These are phyloP conservation scores for Colistium nudipinnis DNA, from an alignment of 2,113 vertebrate genomes.

Conservation along the genomic window DNA sequence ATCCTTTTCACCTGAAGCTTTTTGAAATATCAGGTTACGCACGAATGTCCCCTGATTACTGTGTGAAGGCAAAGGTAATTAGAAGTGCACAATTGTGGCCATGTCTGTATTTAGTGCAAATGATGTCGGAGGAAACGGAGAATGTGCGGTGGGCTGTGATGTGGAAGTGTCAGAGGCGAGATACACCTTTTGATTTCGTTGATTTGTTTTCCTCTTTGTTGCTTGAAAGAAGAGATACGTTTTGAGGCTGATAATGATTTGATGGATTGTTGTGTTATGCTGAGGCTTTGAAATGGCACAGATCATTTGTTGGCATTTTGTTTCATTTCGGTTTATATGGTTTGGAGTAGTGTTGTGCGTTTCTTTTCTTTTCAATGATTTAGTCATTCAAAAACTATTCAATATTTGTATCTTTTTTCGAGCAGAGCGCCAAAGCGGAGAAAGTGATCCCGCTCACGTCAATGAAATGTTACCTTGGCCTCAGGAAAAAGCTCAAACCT, in stretches of 20 bases:
- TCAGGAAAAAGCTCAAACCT: slow-evolving; percentile 92
- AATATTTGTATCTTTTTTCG: neutral
- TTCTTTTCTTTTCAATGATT: neutral
- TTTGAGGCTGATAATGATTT: slow-evolving; percentile 20
- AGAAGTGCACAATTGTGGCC: slow-evolving; percentile 58
- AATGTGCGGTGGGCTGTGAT: slow-evolving; percentile 30
- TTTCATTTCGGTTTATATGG: neutral
- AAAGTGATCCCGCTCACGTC: slow-evolving; percentile 84
- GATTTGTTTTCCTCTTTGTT: slow-evolving; percentile 39
- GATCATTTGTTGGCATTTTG: slow-evolving; percentile 15
- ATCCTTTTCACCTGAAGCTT: slow-evolving; percentile 43
- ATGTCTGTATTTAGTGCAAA: slow-evolving; percentile 44
- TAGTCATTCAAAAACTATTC: neutral
- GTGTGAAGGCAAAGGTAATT: slow-evolving; percentile 72
- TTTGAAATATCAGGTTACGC: slow-evolving; percentile 65
- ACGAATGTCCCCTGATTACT: slow-evolving; percentile 72
- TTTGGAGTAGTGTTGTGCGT: neutral
- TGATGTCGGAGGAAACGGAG: slow-evolving; percentile 21
- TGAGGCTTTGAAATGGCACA: slow-evolving; percentile 7
- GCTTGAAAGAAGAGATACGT: slow-evolving; percentile 16
- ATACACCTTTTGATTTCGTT: slow-evolving; percentile 49
- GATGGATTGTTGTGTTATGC: slow-evolving; percentile 15
- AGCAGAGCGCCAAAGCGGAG: slow-evolving; percentile 90
- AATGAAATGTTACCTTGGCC: slow-evolving; percentile 91
- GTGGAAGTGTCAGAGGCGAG: slow-evolving; percentile 55